A percentile compares a stretch with the other conserved stretches of the same genome.
phyloP scores from a whole-genome alignment of 2,797 vertebrate species.

The Pelodytes ibericus region DNA sequence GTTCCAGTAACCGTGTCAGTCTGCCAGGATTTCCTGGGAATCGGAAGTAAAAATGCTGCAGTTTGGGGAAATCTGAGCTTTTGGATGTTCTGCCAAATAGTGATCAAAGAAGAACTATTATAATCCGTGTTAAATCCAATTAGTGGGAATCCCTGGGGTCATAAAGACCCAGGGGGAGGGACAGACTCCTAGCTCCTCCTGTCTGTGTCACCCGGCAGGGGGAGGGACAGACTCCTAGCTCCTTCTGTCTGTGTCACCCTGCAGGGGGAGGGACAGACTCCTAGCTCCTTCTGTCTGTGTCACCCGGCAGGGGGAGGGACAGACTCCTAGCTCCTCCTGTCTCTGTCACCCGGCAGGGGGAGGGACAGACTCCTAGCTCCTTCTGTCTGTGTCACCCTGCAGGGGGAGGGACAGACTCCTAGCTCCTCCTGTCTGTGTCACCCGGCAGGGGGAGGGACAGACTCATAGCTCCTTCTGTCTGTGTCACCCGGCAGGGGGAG shows the following conservation, averaged over 20 bases:
- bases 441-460: neutral
- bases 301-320: neutral
- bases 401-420: neutral
- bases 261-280: neutral
- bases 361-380: neutral
- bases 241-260: neutral
- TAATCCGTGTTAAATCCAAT: too few species aligned
- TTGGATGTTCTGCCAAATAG: too few species aligned
- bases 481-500: neutral
- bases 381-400: neutral
- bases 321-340: neutral
- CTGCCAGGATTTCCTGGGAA: neutral
- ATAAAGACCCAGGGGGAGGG: neutral
- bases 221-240: neutral
- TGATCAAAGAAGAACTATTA: too few species aligned
- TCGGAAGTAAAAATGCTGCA: neutral
- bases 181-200: neutral
- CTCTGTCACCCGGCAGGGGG: conserved; percentile 7
- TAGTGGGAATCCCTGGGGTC: neutral
- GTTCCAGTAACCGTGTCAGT: neutral
- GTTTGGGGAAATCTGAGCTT: conserved; percentile 11
- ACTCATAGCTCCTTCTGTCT: neutral
- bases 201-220: neutral
- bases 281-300: neutral
- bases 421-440: neutral